phyloP scores from a whole-genome alignment of 2,113 vertebrate genomes.

The Loxodonta africana region DNA sequence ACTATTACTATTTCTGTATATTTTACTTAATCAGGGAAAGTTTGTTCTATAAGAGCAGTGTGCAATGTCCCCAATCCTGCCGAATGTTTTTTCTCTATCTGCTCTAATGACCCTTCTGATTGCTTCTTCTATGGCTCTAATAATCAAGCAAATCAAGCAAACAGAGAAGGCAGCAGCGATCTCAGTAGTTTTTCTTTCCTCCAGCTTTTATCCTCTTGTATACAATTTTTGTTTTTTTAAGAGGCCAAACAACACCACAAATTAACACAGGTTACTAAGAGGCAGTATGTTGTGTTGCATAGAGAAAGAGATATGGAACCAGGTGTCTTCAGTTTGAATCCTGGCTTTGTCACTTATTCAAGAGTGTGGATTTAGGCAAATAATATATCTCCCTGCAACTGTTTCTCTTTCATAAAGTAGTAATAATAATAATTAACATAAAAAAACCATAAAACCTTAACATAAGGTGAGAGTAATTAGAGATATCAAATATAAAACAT shows the following conservation, averaged over 20 bases:
- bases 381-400: neutral
- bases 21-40: neutral
- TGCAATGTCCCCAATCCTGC: neutral
- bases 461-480: neutral
- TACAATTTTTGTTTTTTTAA: neutral
- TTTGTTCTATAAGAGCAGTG: neutral
- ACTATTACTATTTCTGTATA: slow-evolving; percentile 5
- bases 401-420: neutral
- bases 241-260: neutral
- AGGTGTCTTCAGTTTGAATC: neutral
- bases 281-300: neutral
- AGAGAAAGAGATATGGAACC: neutral
- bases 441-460: neutral
- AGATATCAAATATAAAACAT: neutral
- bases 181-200: neutral
- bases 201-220: neutral
- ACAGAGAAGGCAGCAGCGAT: neutral
- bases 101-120: neutral
- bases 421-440: neutral
- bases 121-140: neutral
- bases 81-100: neutral
- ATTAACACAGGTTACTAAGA: neutral
- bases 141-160: slow-evolving; percentile 6
- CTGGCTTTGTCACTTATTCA: neutral
- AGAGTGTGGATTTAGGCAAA: neutral